Percentiles rank a stretch among this genome's conserved stretches.
phyloP scores from a whole-genome alignment of 92 coral and sea anemone species.

The Siderastrea radians region DNA sequence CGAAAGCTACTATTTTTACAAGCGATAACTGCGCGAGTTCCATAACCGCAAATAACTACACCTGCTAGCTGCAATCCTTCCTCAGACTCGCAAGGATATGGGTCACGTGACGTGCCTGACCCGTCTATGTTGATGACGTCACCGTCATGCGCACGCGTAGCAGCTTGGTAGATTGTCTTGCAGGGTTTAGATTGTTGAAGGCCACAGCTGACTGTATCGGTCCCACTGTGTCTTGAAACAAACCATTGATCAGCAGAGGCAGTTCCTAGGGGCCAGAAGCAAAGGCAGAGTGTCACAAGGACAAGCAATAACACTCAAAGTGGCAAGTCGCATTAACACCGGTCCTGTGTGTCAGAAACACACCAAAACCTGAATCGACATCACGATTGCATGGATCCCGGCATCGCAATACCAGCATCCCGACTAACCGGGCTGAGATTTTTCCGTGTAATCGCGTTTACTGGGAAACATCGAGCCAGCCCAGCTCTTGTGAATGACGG shows the following conservation, averaged over 20 bases:
- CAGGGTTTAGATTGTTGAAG: slow-evolving; percentile 13
- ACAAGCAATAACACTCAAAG: no score
- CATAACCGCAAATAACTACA: neutral
- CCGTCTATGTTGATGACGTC: slow-evolving; percentile 47
- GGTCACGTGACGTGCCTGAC: slow-evolving; percentile 34
- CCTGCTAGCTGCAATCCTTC: neutral
- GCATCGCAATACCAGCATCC: no score
- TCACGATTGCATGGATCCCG: no score
- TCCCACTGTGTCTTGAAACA: slow-evolving; percentile 33
- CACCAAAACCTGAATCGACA: no score
- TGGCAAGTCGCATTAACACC: no score
- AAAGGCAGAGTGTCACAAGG: neutral
- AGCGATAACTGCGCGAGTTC: slow-evolving; percentile 11
- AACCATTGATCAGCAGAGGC: slow-evolving; percentile 16
- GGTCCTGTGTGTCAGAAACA: no score
- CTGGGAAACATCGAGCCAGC: no score
- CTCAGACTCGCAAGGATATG: slow-evolving; percentile 26
- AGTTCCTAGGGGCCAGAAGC: neutral
- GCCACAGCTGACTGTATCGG: neutral
- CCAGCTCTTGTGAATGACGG: no score
- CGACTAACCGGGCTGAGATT: no score
- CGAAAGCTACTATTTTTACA: slow-evolving; percentile 8
- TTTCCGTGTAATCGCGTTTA: no score
- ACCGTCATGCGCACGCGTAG: neutral
- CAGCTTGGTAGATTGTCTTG: slow-evolving; percentile 1